Base-by-base conservation (phyloP, 2,113 vertebrate species). In the Oncorhynchus keta region DNA sequence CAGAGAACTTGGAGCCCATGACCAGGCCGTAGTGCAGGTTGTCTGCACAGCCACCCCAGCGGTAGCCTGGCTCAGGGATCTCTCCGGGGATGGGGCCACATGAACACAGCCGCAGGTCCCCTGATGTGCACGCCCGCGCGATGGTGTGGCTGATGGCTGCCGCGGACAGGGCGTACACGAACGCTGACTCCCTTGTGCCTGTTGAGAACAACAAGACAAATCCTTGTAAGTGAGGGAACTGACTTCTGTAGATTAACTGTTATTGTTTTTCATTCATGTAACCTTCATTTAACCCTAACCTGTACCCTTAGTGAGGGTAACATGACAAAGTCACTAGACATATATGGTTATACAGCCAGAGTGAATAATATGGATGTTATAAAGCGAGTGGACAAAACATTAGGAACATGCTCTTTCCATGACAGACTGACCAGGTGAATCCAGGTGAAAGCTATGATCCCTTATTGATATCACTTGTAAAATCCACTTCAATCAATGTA, bases 21-120 rank as follows among this genome's bases (percentile, higher is more conserved):
- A 97, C 87, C 87, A 99, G 92, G 83, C 98, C 98, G 74, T 96
- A 99, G 91, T 97, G 96, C 85, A 99, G 94, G 95, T 99, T 99
- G 93, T 99, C 98, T 5, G 94, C 97, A 82, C 98, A 99, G 93
- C 98, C 98, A n/a, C 98, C 98, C 98, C 98, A 99, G 92, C 97
- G 96, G 89, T 98, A 97, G 84, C 97, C 98, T 2, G 97, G 96
- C 91, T 96, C 96, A 13, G 95, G 96, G 88, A 95, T 93, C 89
- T 98, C 95, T 67, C 95, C 95, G 61, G 97, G 97, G 81, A 97
- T 95, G 0, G 97, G 97, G 49, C 96, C 98, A 62, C 98, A 99
- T 35, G 97, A 94, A 88, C 98, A 99, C 83, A 95, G 92, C 32
- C 95, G 94, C 90, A 99, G 91, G 83, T 99, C 98, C 74, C 98